Conservation (phyloP, 2,888 invertebrate species). For the Lasioglossum vierecki region DNA sequence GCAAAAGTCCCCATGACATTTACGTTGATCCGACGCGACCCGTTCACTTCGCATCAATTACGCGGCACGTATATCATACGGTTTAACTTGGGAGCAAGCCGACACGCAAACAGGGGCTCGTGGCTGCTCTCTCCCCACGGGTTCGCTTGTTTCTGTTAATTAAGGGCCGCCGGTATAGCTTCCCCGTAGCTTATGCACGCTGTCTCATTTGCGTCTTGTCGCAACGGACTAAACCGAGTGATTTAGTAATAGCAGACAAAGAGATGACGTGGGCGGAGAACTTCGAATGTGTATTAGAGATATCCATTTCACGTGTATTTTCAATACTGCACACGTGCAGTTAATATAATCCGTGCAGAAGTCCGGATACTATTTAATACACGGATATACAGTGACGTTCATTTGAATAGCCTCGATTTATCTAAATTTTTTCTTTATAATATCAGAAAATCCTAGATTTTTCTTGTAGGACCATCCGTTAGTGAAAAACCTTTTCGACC, state of each 20-base stretch:
- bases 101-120: constrained; percentile 8
- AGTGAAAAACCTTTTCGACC: no score
- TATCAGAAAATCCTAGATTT: no score
- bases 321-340: no score
- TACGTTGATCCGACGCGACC: constrained; percentile 18
- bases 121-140: background rate
- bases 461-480: no score
- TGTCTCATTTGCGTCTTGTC: constrained; percentile 39
- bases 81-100: constrained; percentile 5
- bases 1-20: constrained; percentile 22
- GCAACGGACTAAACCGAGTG: constrained; percentile 44
- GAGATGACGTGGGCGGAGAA: constrained; percentile 29
- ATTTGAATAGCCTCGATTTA: no score
- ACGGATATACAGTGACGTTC: no score
- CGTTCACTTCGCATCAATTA: constrained; percentile 30
- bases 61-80: constrained; percentile 24
- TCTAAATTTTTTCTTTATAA: no score
- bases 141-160: constrained; percentile 40
- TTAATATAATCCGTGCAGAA: no score
- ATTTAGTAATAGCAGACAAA: constrained; percentile 60
- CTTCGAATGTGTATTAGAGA: background rate
- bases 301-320: no score
- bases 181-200: constrained; percentile 13
- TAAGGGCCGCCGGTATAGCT: constrained; percentile 16
- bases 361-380: no score